Percentiles rank a stretch among this genome's conserved stretches.
Conservation (phyloP, 2,113 vertebrate genomes). For the Oreocharis arfaki region DNA sequence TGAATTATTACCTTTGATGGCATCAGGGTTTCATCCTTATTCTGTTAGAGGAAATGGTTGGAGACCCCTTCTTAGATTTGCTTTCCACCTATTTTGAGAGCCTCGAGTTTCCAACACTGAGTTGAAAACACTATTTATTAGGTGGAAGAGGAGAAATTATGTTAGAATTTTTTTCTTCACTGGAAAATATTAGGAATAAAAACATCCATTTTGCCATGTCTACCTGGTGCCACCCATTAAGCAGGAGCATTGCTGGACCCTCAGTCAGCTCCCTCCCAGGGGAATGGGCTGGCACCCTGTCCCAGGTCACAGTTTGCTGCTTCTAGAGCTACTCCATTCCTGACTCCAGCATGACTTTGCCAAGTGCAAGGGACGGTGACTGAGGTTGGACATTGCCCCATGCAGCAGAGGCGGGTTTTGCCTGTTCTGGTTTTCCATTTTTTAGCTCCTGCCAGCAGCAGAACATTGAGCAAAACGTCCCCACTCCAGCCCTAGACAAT, state of each 20-base stretch:
- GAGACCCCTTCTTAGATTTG: not conserved
- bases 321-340: not conserved
- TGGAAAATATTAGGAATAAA: not conserved
- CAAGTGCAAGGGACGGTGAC: not conserved
- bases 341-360: not conserved
- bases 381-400: not conserved
- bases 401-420: not conserved
- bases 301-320: rapidly evolving
- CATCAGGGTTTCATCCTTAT: constrained; percentile 11
- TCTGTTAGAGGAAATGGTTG: not conserved
- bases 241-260: not conserved
- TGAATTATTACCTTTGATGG: constrained; percentile 34
- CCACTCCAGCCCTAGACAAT: not conserved
- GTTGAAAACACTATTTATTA: not conserved
- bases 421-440: constrained; percentile 34
- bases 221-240: not conserved
- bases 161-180: not conserved
- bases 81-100: not conserved
- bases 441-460: not conserved
- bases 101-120: not conserved
- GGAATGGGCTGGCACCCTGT: not conserved
- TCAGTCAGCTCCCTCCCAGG: not conserved
- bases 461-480: constrained; percentile 7
- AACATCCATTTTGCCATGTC: not conserved
- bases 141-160: not conserved